Evolutionary conservation across 2,113 vertebrate species (phyloP), one percentile per base, ranked within the genome.

Genomic region (Puffinus mauretanicus): DNA sequence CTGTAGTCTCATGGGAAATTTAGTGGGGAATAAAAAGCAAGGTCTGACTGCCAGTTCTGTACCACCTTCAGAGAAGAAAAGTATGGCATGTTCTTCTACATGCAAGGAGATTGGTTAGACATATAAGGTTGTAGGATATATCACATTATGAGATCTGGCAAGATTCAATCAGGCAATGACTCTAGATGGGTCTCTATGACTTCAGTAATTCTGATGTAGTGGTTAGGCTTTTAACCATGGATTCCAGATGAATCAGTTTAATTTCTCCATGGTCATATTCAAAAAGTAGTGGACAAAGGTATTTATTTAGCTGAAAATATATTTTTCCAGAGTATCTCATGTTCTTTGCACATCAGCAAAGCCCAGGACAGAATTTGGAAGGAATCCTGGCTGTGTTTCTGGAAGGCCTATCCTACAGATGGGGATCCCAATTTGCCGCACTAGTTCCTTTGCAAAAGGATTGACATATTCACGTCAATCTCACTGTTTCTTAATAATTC

Each of bases 401-500:
- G 2, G 24, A 78, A 62, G 5, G 2, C 1, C 4, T 72, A 1
- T 60, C 21, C 30, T 66, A 44, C 60, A 67, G 14, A 46, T 9
- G 2, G 4, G 3, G 1, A 57, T 5, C 4, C 6, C 8, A 51
- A 2, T 55, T 78, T 79, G 1, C 1, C 9, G 2, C 6, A 64
- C 10, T 57, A 1, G 1, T 47, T 83, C 27, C 9, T 47, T 47
- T 83, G 17, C 1, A 77, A 69, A 94, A 49, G 34, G 60, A 44
- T 40, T 40, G 40, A 40, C 40, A 18, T 44, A 25, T 72, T 47
- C 1, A 21, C 32, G 2, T 42, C 4, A 91, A 15, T 61, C 6
- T 82, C 18, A 57, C 1, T 62, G 5, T 30, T 71, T 61, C 16
- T 54, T 55, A 47, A 27, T 14, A 55, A 14, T 44, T 88, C 5